These are phyloP conservation scores for Charadrius vociferus DNA, from an alignment of 2,113 vertebrate species.

Conservation along the genomic window DNA sequence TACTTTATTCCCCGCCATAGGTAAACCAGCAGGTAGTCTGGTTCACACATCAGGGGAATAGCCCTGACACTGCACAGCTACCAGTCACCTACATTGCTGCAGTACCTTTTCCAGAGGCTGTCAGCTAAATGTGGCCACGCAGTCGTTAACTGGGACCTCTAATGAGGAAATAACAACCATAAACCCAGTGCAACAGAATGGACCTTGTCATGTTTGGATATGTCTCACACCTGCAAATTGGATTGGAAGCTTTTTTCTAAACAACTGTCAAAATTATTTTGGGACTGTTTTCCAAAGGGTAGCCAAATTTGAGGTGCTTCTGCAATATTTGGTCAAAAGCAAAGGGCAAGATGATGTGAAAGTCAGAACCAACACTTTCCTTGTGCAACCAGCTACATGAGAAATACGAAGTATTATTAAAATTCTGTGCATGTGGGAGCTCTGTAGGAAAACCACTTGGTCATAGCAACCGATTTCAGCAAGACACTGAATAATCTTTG, in stretches of 20 bases:
- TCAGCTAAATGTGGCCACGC: neutral
- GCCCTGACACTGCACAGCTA: neutral
- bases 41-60: neutral
- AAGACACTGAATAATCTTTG: neutral
- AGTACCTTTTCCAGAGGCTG: neutral
- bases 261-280: neutral
- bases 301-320: neutral
- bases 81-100: neutral
- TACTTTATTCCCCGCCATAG: neutral
- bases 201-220: neutral
- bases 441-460: neutral
- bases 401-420: neutral
- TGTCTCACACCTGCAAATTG: neutral
- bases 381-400: neutral
- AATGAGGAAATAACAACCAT: neutral
- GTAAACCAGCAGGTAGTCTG: neutral
- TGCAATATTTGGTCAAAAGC: neutral
- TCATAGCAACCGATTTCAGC: neutral
- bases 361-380: neutral
- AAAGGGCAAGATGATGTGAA: neutral
- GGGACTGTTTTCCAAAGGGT: neutral
- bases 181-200: neutral
- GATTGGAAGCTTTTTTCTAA: neutral
- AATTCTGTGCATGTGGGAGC: accelerated
- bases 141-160: neutral